Conservation (phyloP, 2,113 vertebrate species). For the Limanda limanda region DNA sequence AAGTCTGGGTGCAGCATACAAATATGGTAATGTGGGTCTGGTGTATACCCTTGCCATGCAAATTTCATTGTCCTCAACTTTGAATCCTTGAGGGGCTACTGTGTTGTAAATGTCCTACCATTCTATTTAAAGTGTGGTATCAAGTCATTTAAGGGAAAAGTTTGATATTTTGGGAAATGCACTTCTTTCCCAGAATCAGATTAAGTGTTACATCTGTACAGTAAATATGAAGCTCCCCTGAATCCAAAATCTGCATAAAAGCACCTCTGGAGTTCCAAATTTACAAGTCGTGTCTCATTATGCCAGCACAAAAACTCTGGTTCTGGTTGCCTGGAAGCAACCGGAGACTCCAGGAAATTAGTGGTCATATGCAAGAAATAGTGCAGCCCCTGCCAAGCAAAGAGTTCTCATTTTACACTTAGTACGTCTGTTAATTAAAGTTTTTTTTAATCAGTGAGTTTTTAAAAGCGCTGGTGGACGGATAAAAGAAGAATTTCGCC, state of each 20-base stretch:
- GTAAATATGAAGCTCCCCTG: neutral
- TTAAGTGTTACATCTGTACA: too few species aligned
- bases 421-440: too few species aligned
- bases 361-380: too few species aligned
- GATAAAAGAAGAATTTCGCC: too few species aligned
- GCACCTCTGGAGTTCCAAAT: neutral
- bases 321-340: too few species aligned
- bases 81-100: neutral
- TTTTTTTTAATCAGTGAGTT: too few species aligned
- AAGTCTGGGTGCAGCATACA: slow-evolving; percentile 31
- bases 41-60: slow-evolving; percentile 34
- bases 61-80: slow-evolving; percentile 53
- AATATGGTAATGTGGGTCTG: slow-evolving; percentile 55
- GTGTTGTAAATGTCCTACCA: neutral
- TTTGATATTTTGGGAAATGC: neutral
- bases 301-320: neutral
- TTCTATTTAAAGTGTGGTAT: neutral
- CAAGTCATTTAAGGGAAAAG: neutral
- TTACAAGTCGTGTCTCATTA: neutral
- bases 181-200: neutral
- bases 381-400: too few species aligned
- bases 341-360: too few species aligned
- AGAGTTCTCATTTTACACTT: too few species aligned
- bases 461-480: too few species aligned
- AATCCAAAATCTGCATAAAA: neutral